Evolutionary conservation across 1,140 invertebrate genomes (phyloP).

Genomic region (Bombus haemorrhoidalis): DNA sequence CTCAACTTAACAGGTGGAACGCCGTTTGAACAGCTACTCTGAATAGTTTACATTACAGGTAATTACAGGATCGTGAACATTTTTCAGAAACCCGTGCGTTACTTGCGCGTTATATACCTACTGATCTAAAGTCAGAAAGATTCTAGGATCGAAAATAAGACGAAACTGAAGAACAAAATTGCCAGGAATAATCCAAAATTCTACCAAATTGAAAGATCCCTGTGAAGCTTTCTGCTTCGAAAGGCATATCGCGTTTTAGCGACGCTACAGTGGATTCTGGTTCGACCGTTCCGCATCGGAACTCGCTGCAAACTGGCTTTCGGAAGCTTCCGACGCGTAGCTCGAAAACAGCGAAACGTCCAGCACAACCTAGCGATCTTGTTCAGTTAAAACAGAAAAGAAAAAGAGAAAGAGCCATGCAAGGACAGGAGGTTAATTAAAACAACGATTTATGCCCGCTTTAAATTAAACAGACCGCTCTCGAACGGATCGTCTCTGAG

Average conservation of each 20-base stretch:
- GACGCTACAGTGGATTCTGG: neutral
- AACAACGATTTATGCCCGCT: slow-evolving; percentile 5
- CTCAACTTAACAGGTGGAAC: too few species aligned
- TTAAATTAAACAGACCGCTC: slow-evolving; percentile 2
- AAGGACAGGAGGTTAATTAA: slow-evolving; percentile 32
- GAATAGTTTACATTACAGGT: too few species aligned
- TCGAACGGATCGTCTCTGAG: neutral
- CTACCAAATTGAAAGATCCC: neutral
- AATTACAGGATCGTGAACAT: too few species aligned
- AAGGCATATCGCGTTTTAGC: neutral
- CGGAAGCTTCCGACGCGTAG: neutral
- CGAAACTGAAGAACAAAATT: too few species aligned
- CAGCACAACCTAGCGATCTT: neutral
- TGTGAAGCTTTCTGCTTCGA: too few species aligned
- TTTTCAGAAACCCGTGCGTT: too few species aligned
- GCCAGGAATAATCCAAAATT: too few species aligned
- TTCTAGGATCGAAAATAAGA: too few species aligned
- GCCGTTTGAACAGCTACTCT: too few species aligned
- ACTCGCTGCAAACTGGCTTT: neutral
- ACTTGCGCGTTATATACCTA: too few species aligned
- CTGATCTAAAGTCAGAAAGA: too few species aligned
- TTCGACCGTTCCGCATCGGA: neutral
- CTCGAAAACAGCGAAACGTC: neutral
- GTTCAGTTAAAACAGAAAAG: neutral
- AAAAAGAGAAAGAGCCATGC: neutral